phyloP scores from a whole-genome alignment of 1,140 invertebrate species.

The Papilio helenus region DNA sequence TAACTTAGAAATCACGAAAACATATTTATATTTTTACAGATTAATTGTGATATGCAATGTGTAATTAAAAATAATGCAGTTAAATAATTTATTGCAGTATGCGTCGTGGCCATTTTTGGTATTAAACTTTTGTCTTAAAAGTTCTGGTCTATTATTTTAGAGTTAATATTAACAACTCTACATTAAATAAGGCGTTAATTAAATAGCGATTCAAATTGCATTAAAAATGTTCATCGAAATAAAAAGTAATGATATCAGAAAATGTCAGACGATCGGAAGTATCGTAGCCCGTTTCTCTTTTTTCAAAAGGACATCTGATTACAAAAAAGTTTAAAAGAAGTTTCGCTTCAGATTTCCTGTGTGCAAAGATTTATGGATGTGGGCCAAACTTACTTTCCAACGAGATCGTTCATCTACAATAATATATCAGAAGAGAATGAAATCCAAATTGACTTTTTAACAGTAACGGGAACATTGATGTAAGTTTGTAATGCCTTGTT shows the following conservation, averaged over 20 bases:
- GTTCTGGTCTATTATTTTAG: no score
- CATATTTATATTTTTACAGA: neutral
- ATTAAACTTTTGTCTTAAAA: no score
- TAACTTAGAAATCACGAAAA: neutral
- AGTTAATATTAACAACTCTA: no score
- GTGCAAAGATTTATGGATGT: constrained; percentile 24
- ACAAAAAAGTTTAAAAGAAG: constrained; percentile 18
- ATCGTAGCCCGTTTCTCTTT: neutral
- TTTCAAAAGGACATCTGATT: constrained; percentile 8
- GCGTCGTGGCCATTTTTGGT: no score
- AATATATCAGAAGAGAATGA: neutral
- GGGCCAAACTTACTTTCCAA: constrained; percentile 21
- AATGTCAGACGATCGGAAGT: neutral
- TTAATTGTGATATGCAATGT: no score
- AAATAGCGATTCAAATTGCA: no score
- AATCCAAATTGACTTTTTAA: neutral
- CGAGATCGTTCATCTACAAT: neutral
- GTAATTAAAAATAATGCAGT: no score
- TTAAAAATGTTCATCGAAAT: no score
- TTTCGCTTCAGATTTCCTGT: neutral
- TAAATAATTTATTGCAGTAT: no score
- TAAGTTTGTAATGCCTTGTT: neutral
- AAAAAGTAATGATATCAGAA: neutral
- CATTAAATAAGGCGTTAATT: no score
- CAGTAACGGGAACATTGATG: neutral